Evolutionary conservation across 2,797 vertebrate species (phyloP).

Genomic region (Spinus olivaceus): DNA sequence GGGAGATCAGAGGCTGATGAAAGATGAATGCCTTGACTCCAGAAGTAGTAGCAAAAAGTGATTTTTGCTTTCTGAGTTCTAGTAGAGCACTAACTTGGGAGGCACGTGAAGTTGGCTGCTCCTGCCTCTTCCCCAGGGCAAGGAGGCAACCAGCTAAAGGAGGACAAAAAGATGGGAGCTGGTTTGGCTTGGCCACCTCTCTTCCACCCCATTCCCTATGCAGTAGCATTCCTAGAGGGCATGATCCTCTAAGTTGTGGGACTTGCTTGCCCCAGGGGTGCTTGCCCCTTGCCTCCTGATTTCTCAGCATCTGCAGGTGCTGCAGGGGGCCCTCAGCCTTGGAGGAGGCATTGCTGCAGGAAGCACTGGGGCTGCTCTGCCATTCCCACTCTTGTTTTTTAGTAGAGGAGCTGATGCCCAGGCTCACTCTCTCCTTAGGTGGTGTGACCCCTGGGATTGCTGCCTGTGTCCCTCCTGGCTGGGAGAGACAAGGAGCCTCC

Average conservation of each 20-base stretch:
- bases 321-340: neutral
- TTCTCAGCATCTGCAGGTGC: neutral
- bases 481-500: neutral
- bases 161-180: neutral
- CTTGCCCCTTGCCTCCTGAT: neutral
- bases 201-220: neutral
- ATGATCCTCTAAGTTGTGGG: neutral
- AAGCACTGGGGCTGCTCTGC: neutral
- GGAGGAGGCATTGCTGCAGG: neutral
- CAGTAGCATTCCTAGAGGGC: neutral
- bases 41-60: neutral
- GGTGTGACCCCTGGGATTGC: fast-evolving
- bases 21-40: neutral
- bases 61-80: neutral
- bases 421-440: neutral
- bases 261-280: neutral
- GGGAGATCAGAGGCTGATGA: neutral
- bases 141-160: neutral
- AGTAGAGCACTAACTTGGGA: neutral
- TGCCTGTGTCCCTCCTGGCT: neutral
- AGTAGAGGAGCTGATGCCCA: neutral
- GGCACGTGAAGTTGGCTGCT: neutral
- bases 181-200: neutral
- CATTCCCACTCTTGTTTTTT: neutral
- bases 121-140: neutral